A percentile compares a stretch with the other conserved stretches of the same genome.
phyloP scores from a whole-genome alignment of 2,888 invertebrate genomes.

The Oxyteleia sp. region DNA sequence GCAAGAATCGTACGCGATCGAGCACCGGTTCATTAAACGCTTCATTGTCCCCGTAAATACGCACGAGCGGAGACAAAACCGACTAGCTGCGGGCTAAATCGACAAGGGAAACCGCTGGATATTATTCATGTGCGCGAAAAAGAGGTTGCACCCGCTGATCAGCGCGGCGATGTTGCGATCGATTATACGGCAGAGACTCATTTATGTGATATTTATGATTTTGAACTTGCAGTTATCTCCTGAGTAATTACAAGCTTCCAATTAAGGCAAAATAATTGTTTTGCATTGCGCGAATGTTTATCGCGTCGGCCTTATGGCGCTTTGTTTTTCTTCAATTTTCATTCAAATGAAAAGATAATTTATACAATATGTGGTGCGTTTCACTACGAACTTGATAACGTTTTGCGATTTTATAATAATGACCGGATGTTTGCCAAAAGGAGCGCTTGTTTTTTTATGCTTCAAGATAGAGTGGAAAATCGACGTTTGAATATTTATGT shows the following conservation, averaged over 20 bases:
- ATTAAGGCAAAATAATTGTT: conserved; percentile 49
- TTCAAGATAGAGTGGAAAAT: no score
- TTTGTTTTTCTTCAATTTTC: conserved; percentile 56
- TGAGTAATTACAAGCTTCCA: conserved; percentile 50
- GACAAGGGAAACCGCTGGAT: conserved; percentile 58
- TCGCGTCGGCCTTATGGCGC: background rate
- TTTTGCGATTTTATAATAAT: background rate
- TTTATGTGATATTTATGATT: conserved; percentile 61
- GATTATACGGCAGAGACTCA: conserved; percentile 50
- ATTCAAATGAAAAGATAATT: conserved; percentile 57
- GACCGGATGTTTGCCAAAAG: no score
- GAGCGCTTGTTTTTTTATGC: background rate
- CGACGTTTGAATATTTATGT: no score
- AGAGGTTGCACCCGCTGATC: conserved; percentile 42
- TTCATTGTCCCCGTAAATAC: conserved; percentile 77
- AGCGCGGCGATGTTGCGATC: conserved; percentile 42
- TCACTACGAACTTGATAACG: background rate
- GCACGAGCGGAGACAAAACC: conserved; percentile 63
- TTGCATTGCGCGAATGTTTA: conserved; percentile 22
- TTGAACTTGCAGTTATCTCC: conserved; percentile 29
- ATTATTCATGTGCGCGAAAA: conserved; percentile 69
- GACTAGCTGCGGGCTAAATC: conserved; percentile 70
- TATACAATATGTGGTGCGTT: conserved; percentile 4
- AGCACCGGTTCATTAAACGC: conserved; percentile 77
- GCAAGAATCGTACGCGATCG: conserved; percentile 72